A percentile compares a stretch with the other conserved stretches of the same genome.
Evolutionary conservation across 2,888 invertebrate species (phyloP).

Genomic region (Leptinotarsa juncta): DNA sequence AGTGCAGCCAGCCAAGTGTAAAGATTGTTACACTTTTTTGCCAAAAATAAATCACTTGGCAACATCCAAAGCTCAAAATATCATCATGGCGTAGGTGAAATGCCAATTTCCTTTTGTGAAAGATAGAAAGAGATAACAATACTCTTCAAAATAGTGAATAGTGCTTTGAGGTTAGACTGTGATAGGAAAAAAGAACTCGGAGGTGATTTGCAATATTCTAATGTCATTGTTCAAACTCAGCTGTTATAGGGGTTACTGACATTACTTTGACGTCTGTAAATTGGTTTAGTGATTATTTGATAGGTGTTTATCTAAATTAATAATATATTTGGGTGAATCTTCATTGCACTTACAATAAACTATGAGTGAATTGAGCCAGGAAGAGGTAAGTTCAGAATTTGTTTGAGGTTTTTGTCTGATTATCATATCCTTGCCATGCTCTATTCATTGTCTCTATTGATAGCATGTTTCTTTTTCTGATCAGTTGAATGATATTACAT

Average conservation of each 20-base stretch:
- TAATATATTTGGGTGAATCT: constrained; percentile 31
- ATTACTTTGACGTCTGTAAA: constrained; percentile 56
- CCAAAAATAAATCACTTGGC: background rate
- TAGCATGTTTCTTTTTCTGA: background rate
- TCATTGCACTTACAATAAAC: constrained; percentile 41
- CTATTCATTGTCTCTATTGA: constrained; percentile 15
- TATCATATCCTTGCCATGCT: constrained; percentile 6
- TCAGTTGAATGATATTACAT: background rate
- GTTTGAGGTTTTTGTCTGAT: constrained; percentile 3
- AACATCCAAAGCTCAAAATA: background rate
- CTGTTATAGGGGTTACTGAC: constrained; percentile 34
- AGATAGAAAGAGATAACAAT: background rate
- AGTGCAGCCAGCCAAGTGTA: too few species aligned
- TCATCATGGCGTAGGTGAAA: background rate
- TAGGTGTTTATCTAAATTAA: constrained; percentile 46
- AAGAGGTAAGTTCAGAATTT: constrained; percentile 79
- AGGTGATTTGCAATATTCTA: constrained; percentile 29
- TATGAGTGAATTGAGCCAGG: constrained; percentile 89
- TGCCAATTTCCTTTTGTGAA: background rate
- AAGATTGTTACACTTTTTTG: too few species aligned
- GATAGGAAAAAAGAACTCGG: constrained; percentile 16
- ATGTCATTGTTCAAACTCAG: constrained; percentile 41
- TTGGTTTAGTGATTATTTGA: constrained; percentile 48
- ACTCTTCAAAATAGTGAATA: background rate
- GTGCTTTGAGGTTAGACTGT: constrained; percentile 32